These are phyloP conservation scores for Prionchulus punctatus DNA, from an alignment of 2,888 invertebrate genomes.

Conservation along the genomic window DNA sequence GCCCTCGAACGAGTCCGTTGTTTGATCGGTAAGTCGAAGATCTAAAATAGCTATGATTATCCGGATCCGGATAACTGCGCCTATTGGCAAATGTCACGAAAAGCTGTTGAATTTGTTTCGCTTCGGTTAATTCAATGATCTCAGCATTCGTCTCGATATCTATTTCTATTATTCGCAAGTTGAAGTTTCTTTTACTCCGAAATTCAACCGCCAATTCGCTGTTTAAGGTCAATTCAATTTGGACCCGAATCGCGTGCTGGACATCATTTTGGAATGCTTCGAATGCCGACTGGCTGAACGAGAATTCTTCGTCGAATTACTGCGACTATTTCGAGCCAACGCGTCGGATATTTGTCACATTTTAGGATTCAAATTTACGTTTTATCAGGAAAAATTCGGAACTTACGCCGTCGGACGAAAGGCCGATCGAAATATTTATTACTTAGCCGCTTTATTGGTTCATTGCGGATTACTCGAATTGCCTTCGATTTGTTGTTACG, in stretches of 20 bases:
- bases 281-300: constrained; percentile 46
- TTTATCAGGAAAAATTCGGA: too few species aligned
- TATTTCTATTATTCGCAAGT: too few species aligned
- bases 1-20: constrained; percentile 11
- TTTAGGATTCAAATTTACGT: constrained; percentile 80
- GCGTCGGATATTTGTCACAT: constrained; percentile 68
- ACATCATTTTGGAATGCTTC: constrained; percentile 87
- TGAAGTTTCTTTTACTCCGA: not conserved
- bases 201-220: not conserved
- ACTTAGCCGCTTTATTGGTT: constrained; percentile 70
- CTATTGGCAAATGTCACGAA: too few species aligned
- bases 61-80: too few species aligned
- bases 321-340: not conserved
- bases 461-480: constrained; percentile 68
- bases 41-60: too few species aligned
- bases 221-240: constrained; percentile 82
- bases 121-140: too few species aligned
- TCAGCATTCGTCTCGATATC: too few species aligned
- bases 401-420: too few species aligned
- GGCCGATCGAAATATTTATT: too few species aligned
- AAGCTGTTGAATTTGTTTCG: too few species aligned
- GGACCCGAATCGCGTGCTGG: constrained; percentile 91
- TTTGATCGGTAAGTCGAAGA: constrained; percentile 15
- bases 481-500: constrained; percentile 77
- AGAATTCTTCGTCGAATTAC: constrained; percentile 16